Evolutionary conservation across 23 tunicate genomes (phyloP), one percentile per base, ranked within the genome.

Genomic region (Ascidia mentula): DNA sequence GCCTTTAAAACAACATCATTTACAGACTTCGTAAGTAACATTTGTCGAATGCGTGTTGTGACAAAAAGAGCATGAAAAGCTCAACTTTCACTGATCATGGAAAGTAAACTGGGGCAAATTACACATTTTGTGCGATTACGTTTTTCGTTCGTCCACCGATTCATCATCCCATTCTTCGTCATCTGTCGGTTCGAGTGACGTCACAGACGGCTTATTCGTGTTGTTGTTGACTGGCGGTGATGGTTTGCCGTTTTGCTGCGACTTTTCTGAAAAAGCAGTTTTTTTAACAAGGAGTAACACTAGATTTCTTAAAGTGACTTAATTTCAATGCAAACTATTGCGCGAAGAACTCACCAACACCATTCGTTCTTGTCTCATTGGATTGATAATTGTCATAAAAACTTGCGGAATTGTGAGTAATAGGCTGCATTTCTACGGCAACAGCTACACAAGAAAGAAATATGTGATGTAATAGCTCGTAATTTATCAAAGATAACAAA

Each of bases 141-240:
- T 28, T 53, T 53, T 53, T 3, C 24, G 7, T 53, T 53, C 65
- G 13, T 53, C 65, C 13, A 53, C 65, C 13, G 65, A 53, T 53
- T 53, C 65, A 28, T 53, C 65, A 53, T 53, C 65, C 65, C 65
- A 53, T 9, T 53, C 65, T 20, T 53, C 65, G 65, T 5, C 65
- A 53, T 53, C 65, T 20, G 1, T 53, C 65, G 65, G 4, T 53
- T 53, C 65, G 28, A 26, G 65, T 53, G 65, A 53, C 65, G 65
- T 53, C 65, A 53, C 65, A 3, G 65, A 53, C 65, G 65, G 65
- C 13, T 53, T 53, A 9, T 53, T 53, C 7, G 13, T 28, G 13
- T 28, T 9, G 24, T 6, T 53, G 65, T 53, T 6, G 65, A 28
- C 13, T 53, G 22, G 12, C 28, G 65, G 65, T 26, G 7, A 3